These are phyloP conservation scores for Empis livida DNA, from an alignment of 2,888 invertebrate genomes.

Conservation along the genomic window DNA sequence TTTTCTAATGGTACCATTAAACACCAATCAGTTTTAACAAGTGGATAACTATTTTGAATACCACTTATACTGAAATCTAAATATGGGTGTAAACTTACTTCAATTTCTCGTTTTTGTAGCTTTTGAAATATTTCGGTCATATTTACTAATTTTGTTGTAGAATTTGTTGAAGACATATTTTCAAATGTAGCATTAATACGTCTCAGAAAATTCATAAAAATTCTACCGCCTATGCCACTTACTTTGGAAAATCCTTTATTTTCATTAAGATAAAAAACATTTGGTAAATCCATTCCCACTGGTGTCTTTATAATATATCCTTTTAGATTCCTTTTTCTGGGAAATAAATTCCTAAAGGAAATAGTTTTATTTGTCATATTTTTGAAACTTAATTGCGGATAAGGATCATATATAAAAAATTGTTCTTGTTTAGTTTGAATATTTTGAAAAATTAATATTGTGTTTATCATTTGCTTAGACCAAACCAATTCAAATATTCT, in stretches of 20 bases:
- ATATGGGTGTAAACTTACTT: slow-evolving; percentile 22
- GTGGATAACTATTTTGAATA: slow-evolving; percentile 23
- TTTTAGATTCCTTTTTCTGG: not conserved
- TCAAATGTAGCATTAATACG: slow-evolving; percentile 19
- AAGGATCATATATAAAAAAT: not conserved
- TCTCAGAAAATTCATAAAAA: slow-evolving; percentile 17
- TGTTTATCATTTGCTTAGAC: not conserved
- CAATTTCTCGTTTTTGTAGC: slow-evolving; percentile 16
- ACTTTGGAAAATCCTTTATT: slow-evolving; percentile 10
- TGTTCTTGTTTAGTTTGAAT: not conserved
- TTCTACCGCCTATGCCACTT: slow-evolving; percentile 21
- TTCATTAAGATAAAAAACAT: slow-evolving; percentile 17
- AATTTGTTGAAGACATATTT: slow-evolving; percentile 11
- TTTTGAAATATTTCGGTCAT: slow-evolving; percentile 22
- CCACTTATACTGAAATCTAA: slow-evolving; percentile 18
- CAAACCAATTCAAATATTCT: not conserved
- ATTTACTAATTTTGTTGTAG: slow-evolving; percentile 13
- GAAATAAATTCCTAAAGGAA: not conserved
- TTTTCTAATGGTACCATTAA: slow-evolving; percentile 25
- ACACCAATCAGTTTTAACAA: slow-evolving; percentile 25
- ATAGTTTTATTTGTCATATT: not conserved
- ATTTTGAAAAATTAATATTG: not conserved
- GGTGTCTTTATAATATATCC: slow-evolving; percentile 19
- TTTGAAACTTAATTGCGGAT: not conserved
- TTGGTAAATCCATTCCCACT: slow-evolving; percentile 19